Evolutionary conservation across 2,113 vertebrate genomes (phyloP).

Genomic region (Morone saxatilis): DNA sequence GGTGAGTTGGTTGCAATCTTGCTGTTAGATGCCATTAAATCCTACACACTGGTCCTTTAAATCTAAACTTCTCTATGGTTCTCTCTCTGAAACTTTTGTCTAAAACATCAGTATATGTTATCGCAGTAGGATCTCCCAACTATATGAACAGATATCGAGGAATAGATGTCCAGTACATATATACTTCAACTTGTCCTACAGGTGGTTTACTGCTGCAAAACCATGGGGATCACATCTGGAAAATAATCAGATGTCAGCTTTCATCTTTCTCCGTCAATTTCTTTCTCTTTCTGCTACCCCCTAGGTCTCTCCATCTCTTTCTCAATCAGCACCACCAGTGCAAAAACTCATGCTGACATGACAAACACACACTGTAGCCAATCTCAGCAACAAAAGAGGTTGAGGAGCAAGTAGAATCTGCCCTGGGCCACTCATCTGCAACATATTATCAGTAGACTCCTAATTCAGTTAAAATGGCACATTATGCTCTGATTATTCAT

Average conservation of each 20-base stretch:
- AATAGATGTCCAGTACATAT: not conserved
- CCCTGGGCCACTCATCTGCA: conserved; percentile 2
- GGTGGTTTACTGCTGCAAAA: not conserved
- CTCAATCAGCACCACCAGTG: not conserved
- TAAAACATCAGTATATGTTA: not conserved
- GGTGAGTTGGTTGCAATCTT: too few relatives aligned
- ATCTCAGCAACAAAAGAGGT: not conserved
- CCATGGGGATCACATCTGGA: too few relatives aligned
- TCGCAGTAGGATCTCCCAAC: not conserved
- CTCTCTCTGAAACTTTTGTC: not conserved
- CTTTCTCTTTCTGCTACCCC: not conserved
- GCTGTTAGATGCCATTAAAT: too few relatives aligned
- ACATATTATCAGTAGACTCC: conserved; percentile 1
- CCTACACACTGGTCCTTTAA: not conserved
- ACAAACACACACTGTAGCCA: conserved; percentile 1
- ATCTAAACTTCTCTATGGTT: not conserved
- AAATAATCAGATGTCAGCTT: too few relatives aligned
- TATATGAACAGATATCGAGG: not conserved
- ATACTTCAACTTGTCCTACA: not conserved
- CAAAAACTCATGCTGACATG: not conserved
- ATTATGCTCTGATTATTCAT: conserved; percentile 4
- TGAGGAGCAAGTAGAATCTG: not conserved
- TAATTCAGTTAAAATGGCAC: conserved; percentile 22
- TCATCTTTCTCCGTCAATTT: fast-evolving
- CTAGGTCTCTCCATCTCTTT: not conserved